A percentile compares a stretch with the other conserved stretches of the same genome.
Conservation (phyloP, 2,113 vertebrate species). For the Fulmarus glacialis region DNA sequence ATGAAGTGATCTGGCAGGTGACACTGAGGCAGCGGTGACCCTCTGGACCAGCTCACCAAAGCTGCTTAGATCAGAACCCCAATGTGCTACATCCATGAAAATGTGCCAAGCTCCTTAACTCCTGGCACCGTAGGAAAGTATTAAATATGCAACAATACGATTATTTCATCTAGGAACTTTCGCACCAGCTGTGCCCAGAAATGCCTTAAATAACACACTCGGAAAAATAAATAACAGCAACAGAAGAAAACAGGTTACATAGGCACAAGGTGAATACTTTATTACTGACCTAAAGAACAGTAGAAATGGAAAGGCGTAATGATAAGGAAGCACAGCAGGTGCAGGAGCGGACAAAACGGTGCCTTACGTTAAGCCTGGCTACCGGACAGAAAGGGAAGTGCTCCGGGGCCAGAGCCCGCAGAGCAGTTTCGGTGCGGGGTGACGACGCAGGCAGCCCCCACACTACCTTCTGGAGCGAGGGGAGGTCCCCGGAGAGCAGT, state of each 20-base stretch:
- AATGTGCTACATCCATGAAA: fast-evolving
- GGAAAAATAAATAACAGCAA: neutral
- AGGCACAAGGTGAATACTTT: neutral
- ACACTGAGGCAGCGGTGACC: fast-evolving
- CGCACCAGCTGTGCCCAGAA: neutral
- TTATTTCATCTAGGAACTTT: fast-evolving
- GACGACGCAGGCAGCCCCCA: neutral
- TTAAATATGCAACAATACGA: fast-evolving
- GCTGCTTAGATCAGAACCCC: neutral
- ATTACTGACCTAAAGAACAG: neutral
- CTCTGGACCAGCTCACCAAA: neutral
- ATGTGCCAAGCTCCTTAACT: neutral
- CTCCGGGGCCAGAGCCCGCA: no score
- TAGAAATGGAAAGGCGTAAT: fast-evolving
- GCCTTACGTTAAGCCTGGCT: fast-evolving
- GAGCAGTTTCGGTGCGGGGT: neutral
- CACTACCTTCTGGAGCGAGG: conserved; percentile 64
- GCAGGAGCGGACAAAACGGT: fast-evolving
- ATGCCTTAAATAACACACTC: fast-evolving
- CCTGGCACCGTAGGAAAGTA: fast-evolving
- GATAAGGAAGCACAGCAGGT: no score
- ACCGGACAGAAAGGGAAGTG: no score
- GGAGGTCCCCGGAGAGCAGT: neutral
- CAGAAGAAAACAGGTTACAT: neutral
- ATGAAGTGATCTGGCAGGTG: neutral